Conservation (phyloP, 2,797 vertebrate species). For the Enteromius treurensis region DNA sequence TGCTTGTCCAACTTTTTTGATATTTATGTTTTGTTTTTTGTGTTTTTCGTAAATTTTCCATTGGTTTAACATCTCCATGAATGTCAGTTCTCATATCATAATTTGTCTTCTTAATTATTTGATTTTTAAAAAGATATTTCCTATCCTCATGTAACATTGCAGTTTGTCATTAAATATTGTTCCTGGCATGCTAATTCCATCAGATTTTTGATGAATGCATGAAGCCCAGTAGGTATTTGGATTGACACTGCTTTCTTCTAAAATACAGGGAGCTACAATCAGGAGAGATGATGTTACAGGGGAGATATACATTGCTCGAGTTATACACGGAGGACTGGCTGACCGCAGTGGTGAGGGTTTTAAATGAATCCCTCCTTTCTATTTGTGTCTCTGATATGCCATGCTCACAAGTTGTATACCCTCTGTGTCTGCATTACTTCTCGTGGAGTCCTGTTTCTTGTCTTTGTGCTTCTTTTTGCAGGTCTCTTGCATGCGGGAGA, state of each 20-base stretch:
- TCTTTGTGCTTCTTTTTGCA: slow-evolving; percentile 59
- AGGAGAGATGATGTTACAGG: slow-evolving; percentile 91
- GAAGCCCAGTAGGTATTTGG: not conserved
- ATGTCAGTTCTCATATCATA: not conserved
- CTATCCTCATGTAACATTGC: not conserved
- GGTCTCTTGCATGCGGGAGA: slow-evolving; percentile 93
- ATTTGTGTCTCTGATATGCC: not conserved
- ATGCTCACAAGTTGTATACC: not conserved
- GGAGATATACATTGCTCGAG: slow-evolving; percentile 91
- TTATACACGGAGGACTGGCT: slow-evolving; percentile 94
- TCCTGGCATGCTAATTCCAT: not conserved
- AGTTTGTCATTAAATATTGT: not conserved
- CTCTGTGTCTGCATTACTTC: not conserved
- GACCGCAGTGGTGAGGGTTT: slow-evolving; percentile 89
- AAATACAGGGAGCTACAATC: slow-evolving; percentile 91
- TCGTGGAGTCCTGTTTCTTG: not conserved
- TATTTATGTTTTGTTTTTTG: not conserved
- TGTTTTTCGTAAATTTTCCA: not conserved
- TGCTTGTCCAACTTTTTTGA: not conserved
- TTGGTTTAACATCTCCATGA: not conserved
- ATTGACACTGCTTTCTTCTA: slow-evolving; percentile 28
- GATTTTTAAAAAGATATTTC: not conserved
- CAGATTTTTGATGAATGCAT: slow-evolving; percentile 12
- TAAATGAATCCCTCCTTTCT: not conserved
- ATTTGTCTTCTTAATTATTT: not conserved